Evolutionary conservation across 2,888 invertebrate species (phyloP).

Genomic region (Lasioglossum vierecki): DNA sequence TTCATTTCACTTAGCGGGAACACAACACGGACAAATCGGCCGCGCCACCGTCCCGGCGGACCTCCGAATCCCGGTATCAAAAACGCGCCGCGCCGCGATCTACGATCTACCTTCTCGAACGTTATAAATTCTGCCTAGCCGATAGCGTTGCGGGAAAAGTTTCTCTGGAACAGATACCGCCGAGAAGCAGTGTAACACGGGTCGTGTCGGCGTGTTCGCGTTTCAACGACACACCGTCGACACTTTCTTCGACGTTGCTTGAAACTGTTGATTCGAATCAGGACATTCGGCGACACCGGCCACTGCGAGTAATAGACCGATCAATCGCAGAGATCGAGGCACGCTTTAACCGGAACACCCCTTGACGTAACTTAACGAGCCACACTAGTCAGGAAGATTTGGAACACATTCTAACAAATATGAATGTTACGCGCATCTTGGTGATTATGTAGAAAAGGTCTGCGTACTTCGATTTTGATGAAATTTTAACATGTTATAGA

Average conservation of each 20-base stretch:
- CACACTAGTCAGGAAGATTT: no score
- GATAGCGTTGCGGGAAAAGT: conserved; percentile 27
- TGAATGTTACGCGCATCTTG: no score
- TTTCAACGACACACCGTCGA: conserved; percentile 46
- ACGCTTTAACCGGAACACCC: conserved; percentile 23
- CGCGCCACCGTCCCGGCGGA: conserved; percentile 8
- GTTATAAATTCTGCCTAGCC: conserved; percentile 37
- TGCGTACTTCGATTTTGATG: no score
- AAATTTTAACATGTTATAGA: no score
- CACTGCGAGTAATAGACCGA: conserved; percentile 58
- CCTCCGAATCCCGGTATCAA: conserved; percentile 25
- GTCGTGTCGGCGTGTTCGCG: conserved; percentile 28
- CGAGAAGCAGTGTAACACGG: conserved; percentile 24
- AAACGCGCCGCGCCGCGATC: conserved; percentile 16
- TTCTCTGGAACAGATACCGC: conserved; percentile 18
- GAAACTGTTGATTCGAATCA: conserved; percentile 36
- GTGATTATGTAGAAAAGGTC: no score
- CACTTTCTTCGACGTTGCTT: conserved; percentile 55
- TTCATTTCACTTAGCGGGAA: conserved; percentile 10
- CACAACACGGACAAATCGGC: conserved; percentile 8
- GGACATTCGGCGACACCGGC: conserved; percentile 36
- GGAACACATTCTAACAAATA: no score
- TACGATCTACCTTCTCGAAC: conserved; percentile 29
- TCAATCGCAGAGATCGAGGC: conserved; percentile 55
- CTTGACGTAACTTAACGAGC: no score